Percentiles rank a stretch among this genome's conserved stretches.
These are phyloP conservation scores for Euzetes globulus DNA, from an alignment of 2,888 invertebrate genomes.

Conservation along the genomic window DNA sequence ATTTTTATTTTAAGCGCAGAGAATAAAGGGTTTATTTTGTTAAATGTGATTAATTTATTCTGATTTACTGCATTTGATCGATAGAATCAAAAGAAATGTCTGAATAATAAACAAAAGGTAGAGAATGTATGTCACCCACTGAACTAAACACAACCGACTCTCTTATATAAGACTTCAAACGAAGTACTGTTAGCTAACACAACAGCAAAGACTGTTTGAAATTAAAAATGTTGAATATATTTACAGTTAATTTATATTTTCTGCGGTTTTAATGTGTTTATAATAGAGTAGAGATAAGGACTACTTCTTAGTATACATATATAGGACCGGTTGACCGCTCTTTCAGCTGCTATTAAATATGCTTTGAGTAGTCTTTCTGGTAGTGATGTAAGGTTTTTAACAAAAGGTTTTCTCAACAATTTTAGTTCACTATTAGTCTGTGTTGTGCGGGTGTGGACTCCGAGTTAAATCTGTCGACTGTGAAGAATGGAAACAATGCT, in stretches of 20 bases:
- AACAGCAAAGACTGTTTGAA: background rate
- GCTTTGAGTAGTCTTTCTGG: background rate
- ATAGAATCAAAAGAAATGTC: background rate
- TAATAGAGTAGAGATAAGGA: background rate
- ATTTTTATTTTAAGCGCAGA: too few relatives aligned
- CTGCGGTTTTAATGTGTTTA: background rate
- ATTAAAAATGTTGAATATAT: background rate
- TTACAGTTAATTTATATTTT: constrained; percentile 2
- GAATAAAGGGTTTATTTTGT: too few relatives aligned
- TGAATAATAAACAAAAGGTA: background rate
- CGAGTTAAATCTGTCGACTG: constrained; percentile 3
- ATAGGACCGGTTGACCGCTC: constrained; percentile 19
- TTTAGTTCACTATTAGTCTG: background rate
- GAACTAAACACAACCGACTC: background rate
- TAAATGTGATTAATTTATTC: background rate
- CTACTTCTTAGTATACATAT: background rate
- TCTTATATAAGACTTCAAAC: too few relatives aligned
- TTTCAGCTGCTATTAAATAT: background rate
- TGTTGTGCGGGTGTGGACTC: constrained; percentile 2
- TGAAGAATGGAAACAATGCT: constrained; percentile 24
- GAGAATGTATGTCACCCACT: constrained; percentile 17
- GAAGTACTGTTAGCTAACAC: background rate
- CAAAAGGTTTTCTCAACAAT: background rate
- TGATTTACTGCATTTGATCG: background rate
- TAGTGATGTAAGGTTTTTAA: constrained; percentile 11